Evolutionary conservation across 2,113 vertebrate genomes (phyloP).

Genomic region (Murina feae): DNA sequence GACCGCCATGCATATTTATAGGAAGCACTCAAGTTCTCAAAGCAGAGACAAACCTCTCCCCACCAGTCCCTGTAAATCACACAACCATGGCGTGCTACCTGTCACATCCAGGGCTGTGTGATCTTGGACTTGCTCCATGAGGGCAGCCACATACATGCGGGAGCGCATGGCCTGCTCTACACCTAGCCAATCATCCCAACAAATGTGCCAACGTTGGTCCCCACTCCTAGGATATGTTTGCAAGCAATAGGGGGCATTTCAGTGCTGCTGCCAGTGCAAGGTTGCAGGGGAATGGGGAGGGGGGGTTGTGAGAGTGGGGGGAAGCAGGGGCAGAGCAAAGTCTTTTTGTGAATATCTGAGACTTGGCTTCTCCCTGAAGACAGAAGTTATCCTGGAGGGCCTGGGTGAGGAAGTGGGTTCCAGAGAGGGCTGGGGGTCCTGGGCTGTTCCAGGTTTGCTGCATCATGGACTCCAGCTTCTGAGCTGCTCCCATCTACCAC

Average conservation of each 20-base stretch:
- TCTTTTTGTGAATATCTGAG: background rate
- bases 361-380: background rate
- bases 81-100: conserved; percentile 77
- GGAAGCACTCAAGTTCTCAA: conserved; percentile 77
- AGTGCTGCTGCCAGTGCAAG: background rate
- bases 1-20: conserved; percentile 85
- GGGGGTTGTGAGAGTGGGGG: background rate
- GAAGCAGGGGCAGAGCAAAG: background rate
- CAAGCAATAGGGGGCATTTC: background rate
- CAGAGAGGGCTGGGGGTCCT: background rate
- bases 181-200: conserved; percentile 71
- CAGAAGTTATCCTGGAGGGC: background rate
- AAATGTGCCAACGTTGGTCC: conserved; percentile 36
- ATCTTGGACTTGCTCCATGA: conserved; percentile 74
- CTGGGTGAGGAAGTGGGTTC: background rate
- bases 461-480: background rate
- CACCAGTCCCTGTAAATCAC: conserved; percentile 81
- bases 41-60: conserved; percentile 76
- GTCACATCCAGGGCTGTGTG: conserved; percentile 75
- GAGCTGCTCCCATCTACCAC: background rate
- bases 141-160: conserved; percentile 64
- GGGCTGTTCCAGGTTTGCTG: background rate
- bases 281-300: background rate
- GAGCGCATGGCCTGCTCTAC: conserved; percentile 58
- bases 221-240: conserved; percentile 32